phyloP scores from a whole-genome alignment of 2,888 invertebrate species.

The Rhopalosiphum nymphaeae region DNA sequence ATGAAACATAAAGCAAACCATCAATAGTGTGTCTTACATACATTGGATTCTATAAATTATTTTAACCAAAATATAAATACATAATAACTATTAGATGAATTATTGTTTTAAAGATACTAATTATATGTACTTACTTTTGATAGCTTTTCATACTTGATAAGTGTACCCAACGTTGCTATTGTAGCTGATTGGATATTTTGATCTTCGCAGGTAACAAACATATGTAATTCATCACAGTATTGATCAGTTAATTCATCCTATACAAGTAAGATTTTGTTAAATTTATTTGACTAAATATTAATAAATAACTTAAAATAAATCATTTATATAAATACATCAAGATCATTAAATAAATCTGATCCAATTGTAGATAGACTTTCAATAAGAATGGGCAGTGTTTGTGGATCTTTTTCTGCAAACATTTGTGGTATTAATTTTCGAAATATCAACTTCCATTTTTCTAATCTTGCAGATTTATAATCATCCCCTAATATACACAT shows the following conservation, averaged over 20 bases:
- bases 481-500: slow-evolving; percentile 15
- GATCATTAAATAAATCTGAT: slow-evolving; percentile 42
- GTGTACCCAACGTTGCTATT: slow-evolving; percentile 46
- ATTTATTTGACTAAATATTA: background rate
- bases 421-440: slow-evolving; percentile 55
- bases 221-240: slow-evolving; percentile 33
- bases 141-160: slow-evolving; percentile 52
- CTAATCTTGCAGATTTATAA: slow-evolving; percentile 45
- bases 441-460: slow-evolving; percentile 63
- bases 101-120: background rate
- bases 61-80: background rate
- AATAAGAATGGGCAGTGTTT: slow-evolving; percentile 54
- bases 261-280: background rate
- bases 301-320: background rate
- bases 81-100: background rate
- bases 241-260: slow-evolving; percentile 46
- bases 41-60: slow-evolving; percentile 20
- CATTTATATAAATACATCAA: slow-evolving; percentile 26
- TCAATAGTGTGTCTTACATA: slow-evolving; percentile 51
- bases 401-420: slow-evolving; percentile 49
- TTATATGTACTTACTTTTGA: slow-evolving; percentile 17
- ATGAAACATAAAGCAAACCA: slow-evolving; percentile 52
- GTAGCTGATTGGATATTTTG: slow-evolving; percentile 57
- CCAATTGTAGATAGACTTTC: slow-evolving; percentile 61
- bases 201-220: slow-evolving; percentile 35